Base-by-base conservation (phyloP, 2,797 vertebrate species). In the Sebastes iracundus region DNA sequence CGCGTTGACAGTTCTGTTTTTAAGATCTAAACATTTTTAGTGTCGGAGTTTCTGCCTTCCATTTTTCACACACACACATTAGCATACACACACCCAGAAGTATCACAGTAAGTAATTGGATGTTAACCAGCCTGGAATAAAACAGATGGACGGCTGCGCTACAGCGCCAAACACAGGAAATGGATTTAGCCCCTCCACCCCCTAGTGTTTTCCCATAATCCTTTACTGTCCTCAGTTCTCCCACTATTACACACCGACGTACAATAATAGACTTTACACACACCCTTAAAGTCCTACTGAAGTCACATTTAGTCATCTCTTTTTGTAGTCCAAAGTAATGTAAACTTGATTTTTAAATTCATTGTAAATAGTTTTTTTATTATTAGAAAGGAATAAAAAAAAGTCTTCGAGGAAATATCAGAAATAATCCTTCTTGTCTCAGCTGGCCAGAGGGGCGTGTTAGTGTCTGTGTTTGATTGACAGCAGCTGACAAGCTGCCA, bases 41-140 rank as follows among this genome's bases (percentile, higher is more conserved):
- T 25, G 52, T 73, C 71, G 82, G 79, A 83, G 85, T 82, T 87
- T 79, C 61, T 85, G 56, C 80, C 35, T 82, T 84, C 46, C 72
- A 79, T 82, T 87, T 89, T 78, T 82, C 72, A 74, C 66, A 53
- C 70, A 60, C 32, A 72, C 67, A 72, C 66, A 56, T 4, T 49
- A 46, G 20, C 53, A 65, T 38, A 61, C 23, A 49, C 78, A 70
- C 82, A 68, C 61, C 11, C 62, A 60, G 55, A 80, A 85, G 62
- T 84, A 83, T 86, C 72, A 70, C 69, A 74, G 69, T 88, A 90
- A 90, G 89, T 81, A 81, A 93, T 87, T 90, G 90, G 87, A 89
- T 92, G 77, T 89, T 93, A 93, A 92, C 89, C 90, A 88, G 86
- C 84, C 80, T 87, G 85, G 82, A 91, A 88, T 79, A 88, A 92